phyloP scores from a whole-genome alignment of 1,140 invertebrate species.

The Apocrypta bakeri region DNA sequence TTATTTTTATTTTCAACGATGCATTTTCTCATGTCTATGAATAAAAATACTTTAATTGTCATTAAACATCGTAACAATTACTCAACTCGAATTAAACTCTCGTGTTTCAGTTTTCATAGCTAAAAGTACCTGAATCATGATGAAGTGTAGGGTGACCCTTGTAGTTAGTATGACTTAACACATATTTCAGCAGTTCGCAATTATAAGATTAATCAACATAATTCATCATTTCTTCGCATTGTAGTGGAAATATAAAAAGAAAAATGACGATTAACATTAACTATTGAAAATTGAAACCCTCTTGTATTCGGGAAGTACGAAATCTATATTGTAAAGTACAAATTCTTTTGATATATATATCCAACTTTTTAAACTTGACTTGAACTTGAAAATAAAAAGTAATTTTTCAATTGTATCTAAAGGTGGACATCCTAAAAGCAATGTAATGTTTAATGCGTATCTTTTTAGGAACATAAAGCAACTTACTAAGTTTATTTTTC shows the following conservation, averaged over 20 bases:
- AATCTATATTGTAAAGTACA: constrained; percentile 40
- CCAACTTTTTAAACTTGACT: constrained; percentile 18
- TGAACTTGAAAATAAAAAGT: constrained; percentile 3
- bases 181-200: background rate
- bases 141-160: constrained; percentile 35
- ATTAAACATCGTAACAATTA: background rate
- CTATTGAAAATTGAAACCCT: constrained; percentile 23
- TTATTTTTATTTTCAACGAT: constrained; percentile 10
- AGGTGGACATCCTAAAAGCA: background rate
- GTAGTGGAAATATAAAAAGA: constrained; percentile 12
- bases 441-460: constrained; percentile 35
- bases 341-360: constrained; percentile 28
- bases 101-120: constrained; percentile 33
- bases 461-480: constrained; percentile 51
- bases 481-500: background rate
- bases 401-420: background rate
- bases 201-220: background rate
- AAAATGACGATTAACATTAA: constrained; percentile 29
- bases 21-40: background rate
- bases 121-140: constrained; percentile 51
- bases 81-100: background rate
- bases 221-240: constrained; percentile 25
- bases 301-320: constrained; percentile 4
- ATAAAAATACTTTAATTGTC: background rate
- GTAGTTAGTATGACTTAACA: constrained; percentile 25